A percentile compares a stretch with the other conserved stretches of the same genome.
phyloP scores from a whole-genome alignment of 2,797 vertebrate genomes.

The Otolemur crassicaudatus region DNA sequence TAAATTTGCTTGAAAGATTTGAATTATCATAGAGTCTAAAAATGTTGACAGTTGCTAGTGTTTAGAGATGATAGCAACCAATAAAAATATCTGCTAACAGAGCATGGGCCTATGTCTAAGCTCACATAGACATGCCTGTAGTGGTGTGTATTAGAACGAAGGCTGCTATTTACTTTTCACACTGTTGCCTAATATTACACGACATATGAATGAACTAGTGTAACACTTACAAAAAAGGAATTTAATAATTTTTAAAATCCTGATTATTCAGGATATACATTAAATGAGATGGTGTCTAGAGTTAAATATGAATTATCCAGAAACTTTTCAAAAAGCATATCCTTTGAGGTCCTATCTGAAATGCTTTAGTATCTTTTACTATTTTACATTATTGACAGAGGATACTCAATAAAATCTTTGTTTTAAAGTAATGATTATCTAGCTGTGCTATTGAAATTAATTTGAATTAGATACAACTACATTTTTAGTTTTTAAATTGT shows the following conservation, averaged over 20 bases:
- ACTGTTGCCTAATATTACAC: background rate
- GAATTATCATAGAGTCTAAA: background rate
- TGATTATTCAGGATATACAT: background rate
- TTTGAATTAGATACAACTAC: background rate
- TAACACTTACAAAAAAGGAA: conserved; percentile 4
- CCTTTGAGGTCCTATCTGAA: conserved; percentile 46
- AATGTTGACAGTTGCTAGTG: background rate
- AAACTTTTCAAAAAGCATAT: background rate
- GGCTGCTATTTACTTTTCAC: background rate
- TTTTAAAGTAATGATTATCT: conserved; percentile 28
- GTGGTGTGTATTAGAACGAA: background rate
- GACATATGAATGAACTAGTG: background rate
- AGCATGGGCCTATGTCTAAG: background rate
- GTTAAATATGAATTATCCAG: background rate
- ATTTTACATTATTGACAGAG: conserved; percentile 19
- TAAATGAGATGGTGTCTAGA: background rate
- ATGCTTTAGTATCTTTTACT: background rate
- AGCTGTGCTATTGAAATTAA: conserved; percentile 25
- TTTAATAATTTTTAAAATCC: background rate
- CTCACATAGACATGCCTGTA: background rate
- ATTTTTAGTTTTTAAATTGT: background rate
- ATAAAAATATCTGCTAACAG: background rate
- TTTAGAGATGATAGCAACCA: background rate
- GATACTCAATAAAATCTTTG: conserved; percentile 5
- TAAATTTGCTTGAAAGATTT: background rate